Evolutionary conservation across 1,140 invertebrate genomes (phyloP).

Genomic region (Sarcophaga peregrina): DNA sequence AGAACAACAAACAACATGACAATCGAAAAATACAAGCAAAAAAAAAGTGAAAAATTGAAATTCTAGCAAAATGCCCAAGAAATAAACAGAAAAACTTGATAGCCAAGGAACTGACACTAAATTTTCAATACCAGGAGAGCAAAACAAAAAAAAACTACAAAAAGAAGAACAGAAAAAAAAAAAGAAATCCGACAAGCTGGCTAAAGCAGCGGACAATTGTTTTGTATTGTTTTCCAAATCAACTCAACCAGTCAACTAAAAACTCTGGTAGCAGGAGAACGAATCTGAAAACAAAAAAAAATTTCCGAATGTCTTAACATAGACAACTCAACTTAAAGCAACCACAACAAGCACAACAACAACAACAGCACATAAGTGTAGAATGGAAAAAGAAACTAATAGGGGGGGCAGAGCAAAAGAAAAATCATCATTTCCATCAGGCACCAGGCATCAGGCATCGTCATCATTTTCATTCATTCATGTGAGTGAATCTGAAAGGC

Average conservation of each 20-base stretch:
- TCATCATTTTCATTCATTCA: too few relatives aligned
- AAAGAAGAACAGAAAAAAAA: background rate
- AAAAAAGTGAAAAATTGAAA: background rate
- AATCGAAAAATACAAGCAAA: background rate
- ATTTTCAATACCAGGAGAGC: background rate
- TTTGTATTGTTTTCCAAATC: background rate
- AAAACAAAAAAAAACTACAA: background rate
- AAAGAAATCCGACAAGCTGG: background rate
- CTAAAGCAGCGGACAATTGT: slow-evolving; percentile 1
- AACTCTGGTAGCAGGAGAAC: background rate
- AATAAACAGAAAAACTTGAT: background rate
- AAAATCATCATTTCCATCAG: background rate
- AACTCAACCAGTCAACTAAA: background rate
- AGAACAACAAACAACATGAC: background rate
- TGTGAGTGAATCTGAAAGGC: too few relatives aligned
- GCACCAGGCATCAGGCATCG: background rate
- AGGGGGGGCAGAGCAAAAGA: background rate
- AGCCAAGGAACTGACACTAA: slow-evolving; percentile 2
- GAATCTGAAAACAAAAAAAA: background rate
- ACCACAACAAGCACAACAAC: background rate
- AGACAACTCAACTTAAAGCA: slow-evolving; percentile 24
- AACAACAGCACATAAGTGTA: slow-evolving; percentile 3
- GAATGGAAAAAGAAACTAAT: background rate
- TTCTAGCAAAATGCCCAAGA: background rate
- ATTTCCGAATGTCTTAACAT: background rate